phyloP scores from a whole-genome alignment of 2,888 invertebrate genomes.

The Limenitis arthemis region DNA sequence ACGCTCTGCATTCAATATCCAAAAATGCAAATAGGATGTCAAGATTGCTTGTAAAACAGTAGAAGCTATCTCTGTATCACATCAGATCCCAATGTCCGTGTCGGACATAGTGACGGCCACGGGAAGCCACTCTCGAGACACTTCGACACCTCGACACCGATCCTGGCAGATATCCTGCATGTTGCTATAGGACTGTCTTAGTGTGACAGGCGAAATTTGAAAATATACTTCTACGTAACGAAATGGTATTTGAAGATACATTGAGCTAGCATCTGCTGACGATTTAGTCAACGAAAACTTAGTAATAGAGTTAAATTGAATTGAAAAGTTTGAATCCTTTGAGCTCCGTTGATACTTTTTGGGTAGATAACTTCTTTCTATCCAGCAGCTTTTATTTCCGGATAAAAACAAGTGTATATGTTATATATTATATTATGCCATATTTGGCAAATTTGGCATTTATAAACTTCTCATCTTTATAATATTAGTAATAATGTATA shows the following conservation, averaged over 20 bases:
- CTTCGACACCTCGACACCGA: slow-evolving; percentile 52
- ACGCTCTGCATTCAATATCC: slow-evolving; percentile 37
- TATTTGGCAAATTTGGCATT: too few species aligned
- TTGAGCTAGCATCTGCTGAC: slow-evolving; percentile 10
- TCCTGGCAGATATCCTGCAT: slow-evolving; percentile 46
- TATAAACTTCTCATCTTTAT: too few species aligned
- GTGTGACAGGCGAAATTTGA: slow-evolving; percentile 13
- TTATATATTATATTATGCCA: too few species aligned
- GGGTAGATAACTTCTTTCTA: too few species aligned
- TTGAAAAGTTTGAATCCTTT: too few species aligned
- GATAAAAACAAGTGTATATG: too few species aligned
- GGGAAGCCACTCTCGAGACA: slow-evolving; percentile 34
- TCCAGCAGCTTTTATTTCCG: too few species aligned
- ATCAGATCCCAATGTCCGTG: slow-evolving; percentile 33
- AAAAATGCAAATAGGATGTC: slow-evolving; percentile 54
- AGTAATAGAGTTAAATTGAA: too few species aligned
- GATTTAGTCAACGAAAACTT: too few species aligned
- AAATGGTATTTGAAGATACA: not conserved
- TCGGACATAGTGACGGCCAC: slow-evolving; percentile 33
- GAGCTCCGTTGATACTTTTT: too few species aligned
- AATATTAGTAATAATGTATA: too few species aligned
- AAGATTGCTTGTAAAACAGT: slow-evolving; percentile 43
- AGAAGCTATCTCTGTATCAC: slow-evolving; percentile 42
- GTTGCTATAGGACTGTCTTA: slow-evolving; percentile 31
- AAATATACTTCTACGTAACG: not conserved